Base-by-base conservation (phyloP, 2,113 vertebrate genomes). In the Saguinus imperator region DNA sequence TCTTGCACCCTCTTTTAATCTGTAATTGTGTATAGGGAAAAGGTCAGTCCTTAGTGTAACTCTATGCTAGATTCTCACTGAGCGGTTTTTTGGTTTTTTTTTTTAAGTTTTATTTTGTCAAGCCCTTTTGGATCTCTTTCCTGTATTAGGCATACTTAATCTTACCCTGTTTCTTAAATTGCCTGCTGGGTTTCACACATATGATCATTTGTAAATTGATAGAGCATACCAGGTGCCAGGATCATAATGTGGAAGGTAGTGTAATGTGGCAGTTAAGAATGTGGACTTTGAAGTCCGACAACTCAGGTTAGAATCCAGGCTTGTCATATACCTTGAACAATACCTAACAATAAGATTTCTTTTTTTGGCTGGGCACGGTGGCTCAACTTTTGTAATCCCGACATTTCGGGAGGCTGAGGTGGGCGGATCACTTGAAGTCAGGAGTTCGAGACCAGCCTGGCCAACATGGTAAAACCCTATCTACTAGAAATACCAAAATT, bases 81-180 rank as follows among this genome's bases (percentile, higher is more conserved):
- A 82, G 25, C 35, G 4, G 4, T 43, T 43, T 43, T 43, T 3
- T 43, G 64, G 23, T 52, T 52, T 64, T 64, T 73, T 35, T 61
- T 89, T 76, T 80, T 61, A 84, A 94, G 80, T 29, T 58, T 83
- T 68, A n/a, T 66, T 87, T 96, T 90, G 45, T 82, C 37, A 50
- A 17, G 50, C 4, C 21, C 1, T 10, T 57, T 68, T 95, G 29
- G 57, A 58, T 52, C 7, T 91, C 55, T 57, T 81, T 84, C 14
- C 17, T 91, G 4, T 55, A 27, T 50, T 70, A 79, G 55, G 57
- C 12, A 76, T 91, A 40, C 21, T 83, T 94, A 66, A 64, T 73
- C 70, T 37, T 23, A 73, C 21, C 12, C 37, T 89, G 1, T 95
- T 76, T 84, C 12, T 50, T 68, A 92, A 89, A 29, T 83, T 92